phyloP scores from a whole-genome alignment of 2,113 vertebrate genomes.

The Promerops cafer region DNA sequence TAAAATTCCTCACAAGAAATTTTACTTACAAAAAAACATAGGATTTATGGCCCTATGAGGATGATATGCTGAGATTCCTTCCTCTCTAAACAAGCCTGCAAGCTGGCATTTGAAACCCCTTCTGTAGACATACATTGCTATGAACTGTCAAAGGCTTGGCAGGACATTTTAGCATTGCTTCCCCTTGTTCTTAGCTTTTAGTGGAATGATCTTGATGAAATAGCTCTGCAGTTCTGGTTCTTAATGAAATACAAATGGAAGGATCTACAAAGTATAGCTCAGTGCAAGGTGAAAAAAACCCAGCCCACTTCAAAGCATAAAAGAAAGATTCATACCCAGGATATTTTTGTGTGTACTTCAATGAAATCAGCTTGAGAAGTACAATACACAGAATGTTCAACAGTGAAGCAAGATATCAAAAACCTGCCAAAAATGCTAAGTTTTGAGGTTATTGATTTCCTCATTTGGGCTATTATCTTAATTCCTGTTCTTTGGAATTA shows the following conservation, averaged over 20 bases:
- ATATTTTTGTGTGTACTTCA: neutral
- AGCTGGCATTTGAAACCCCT: neutral
- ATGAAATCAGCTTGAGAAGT: neutral
- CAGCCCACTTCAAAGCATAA: neutral
- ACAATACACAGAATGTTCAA: neutral
- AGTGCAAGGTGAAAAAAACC: neutral
- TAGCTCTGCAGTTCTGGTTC: neutral
- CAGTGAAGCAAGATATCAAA: neutral
- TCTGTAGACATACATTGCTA: neutral
- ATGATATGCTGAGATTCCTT: neutral
- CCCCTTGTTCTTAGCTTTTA: neutral
- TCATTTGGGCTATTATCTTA: neutral
- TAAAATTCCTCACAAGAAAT: neutral
- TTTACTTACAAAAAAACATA: neutral
- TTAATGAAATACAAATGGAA: neutral
- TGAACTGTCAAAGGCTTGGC: neutral
- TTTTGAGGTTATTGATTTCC: neutral
- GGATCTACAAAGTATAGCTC: neutral
- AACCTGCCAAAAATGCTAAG: neutral
- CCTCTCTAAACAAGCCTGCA: neutral
- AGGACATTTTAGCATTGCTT: neutral
- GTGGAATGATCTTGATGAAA: neutral
- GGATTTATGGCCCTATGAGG: neutral
- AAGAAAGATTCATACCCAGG: fast-evolving
- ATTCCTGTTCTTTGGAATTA: neutral